Percentiles rank a stretch among this genome's conserved stretches.
Evolutionary conservation across 2,888 invertebrate species (phyloP).

Genomic region (Conus canariensis): DNA sequence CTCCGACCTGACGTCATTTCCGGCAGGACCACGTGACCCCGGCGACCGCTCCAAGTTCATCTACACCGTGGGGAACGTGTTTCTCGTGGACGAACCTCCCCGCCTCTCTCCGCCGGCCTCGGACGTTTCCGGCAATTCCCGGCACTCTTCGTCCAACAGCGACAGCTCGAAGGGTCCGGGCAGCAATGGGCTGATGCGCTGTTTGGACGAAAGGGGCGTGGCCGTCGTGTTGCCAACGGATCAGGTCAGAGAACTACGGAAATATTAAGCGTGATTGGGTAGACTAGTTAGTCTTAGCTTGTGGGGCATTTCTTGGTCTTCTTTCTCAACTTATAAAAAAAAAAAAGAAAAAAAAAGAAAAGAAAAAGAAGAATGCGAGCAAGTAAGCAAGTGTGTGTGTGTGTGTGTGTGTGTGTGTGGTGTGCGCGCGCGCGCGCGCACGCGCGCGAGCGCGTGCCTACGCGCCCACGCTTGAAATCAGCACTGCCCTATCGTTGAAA

Average conservation of each 20-base stretch:
- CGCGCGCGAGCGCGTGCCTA: neutral
- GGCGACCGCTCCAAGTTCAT: conserved; percentile 47
- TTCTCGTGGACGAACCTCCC: conserved; percentile 53
- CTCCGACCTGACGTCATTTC: conserved; percentile 61
- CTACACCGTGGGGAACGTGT: conserved; percentile 62
- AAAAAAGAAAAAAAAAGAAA: no score
- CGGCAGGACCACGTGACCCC: conserved; percentile 45
- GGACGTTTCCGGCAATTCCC: neutral
- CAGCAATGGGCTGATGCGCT: conserved; percentile 24
- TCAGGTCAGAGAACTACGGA: conserved; percentile 12
- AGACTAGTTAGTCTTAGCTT: neutral
- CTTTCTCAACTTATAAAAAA: no score
- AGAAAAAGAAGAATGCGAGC: neutral
- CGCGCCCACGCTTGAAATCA: neutral
- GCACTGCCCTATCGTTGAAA: neutral
- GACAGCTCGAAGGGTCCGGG: neutral
- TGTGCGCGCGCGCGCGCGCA: neutral
- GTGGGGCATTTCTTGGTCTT: neutral
- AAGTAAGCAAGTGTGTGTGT: neutral
- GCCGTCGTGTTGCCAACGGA: conserved; percentile 30
- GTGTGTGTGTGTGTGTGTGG: neutral
- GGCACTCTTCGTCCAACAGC: neutral
- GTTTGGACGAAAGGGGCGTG: conserved; percentile 33
- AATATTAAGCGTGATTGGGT: neutral
- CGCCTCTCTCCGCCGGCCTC: neutral